A percentile compares a stretch with the other conserved stretches of the same genome.
Evolutionary conservation across 2,113 vertebrate genomes (phyloP).

Genomic region (Aphyosemion australe): DNA sequence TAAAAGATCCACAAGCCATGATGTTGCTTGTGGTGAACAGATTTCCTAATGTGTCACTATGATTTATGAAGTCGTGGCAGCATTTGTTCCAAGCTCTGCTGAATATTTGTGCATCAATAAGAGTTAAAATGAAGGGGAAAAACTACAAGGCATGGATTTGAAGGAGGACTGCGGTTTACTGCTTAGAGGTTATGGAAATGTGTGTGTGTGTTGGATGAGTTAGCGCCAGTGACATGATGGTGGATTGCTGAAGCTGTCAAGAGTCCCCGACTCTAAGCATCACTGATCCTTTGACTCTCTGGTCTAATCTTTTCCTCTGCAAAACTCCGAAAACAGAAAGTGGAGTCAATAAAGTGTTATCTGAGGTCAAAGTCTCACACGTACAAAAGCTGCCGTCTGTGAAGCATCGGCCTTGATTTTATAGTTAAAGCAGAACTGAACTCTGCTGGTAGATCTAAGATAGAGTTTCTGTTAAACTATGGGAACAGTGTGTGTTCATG

Average conservation of each 20-base stretch:
- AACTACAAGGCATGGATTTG: constrained; percentile 20
- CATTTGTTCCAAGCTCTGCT: constrained; percentile 35
- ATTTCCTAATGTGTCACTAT: constrained; percentile 27
- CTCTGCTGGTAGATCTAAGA: background rate
- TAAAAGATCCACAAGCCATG: constrained; percentile 28
- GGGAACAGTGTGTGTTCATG: no score
- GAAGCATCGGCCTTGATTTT: constrained; percentile 26
- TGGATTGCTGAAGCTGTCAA: constrained; percentile 39
- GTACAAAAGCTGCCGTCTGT: background rate
- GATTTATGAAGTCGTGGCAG: constrained; percentile 43
- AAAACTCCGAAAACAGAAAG: no score
- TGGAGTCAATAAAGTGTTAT: background rate
- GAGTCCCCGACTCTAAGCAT: no score
- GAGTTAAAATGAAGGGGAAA: constrained; percentile 36
- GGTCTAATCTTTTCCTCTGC: no score
- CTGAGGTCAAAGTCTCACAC: constrained; percentile 38
- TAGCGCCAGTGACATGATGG: constrained; percentile 28
- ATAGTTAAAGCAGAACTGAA: constrained; percentile 15
- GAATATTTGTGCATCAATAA: constrained; percentile 24
- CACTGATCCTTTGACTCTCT: no score
- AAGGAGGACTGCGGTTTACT: constrained; percentile 1
- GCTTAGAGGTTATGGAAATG: background rate
- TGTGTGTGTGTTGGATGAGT: constrained; percentile 31
- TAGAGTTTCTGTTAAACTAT: no score
- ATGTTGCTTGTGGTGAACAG: constrained; percentile 23